Conservation (phyloP, 2,888 invertebrate genomes). For the Hyposoter dolosus region DNA sequence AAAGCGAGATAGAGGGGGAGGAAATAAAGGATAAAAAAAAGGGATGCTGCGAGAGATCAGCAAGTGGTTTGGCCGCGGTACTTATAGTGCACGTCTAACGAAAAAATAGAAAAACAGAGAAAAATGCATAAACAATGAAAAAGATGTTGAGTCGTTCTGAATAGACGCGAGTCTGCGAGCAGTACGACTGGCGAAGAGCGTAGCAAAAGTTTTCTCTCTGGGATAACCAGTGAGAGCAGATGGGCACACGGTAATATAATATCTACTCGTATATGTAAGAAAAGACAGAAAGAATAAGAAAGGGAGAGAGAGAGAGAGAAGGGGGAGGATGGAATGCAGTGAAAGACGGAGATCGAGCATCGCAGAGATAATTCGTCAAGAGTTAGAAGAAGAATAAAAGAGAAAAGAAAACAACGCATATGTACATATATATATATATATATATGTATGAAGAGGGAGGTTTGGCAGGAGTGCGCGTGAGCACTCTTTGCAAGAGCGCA, state of each 20-base stretch:
- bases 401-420: constrained; percentile 14
- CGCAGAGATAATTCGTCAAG: constrained; percentile 50
- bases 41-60: constrained; percentile 47
- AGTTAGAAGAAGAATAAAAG: constrained; percentile 34
- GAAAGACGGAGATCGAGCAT: constrained; percentile 42
- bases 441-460: constrained; percentile 15
- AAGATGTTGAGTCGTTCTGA: constrained; percentile 46
- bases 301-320: constrained; percentile 1
- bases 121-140: constrained; percentile 9
- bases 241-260: constrained; percentile 34
- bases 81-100: constrained; percentile 41
- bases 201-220: constrained; percentile 52
- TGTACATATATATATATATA: not conserved
- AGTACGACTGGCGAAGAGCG: too few species aligned
- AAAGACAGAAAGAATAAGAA: not conserved
- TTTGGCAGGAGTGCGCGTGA: constrained; percentile 43
- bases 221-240: constrained; percentile 40
- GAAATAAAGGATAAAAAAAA: constrained; percentile 31
- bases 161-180: constrained; percentile 47
- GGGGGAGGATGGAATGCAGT: not conserved
- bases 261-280: constrained; percentile 1
- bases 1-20: constrained; percentile 29
- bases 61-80: constrained; percentile 52
- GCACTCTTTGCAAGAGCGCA: constrained; percentile 72
- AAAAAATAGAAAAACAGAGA: not conserved